Percentiles rank a stretch among this genome's conserved stretches.
Evolutionary conservation across 2,888 invertebrate genomes (phyloP).

Genomic region (Andrena flavipes): DNA sequence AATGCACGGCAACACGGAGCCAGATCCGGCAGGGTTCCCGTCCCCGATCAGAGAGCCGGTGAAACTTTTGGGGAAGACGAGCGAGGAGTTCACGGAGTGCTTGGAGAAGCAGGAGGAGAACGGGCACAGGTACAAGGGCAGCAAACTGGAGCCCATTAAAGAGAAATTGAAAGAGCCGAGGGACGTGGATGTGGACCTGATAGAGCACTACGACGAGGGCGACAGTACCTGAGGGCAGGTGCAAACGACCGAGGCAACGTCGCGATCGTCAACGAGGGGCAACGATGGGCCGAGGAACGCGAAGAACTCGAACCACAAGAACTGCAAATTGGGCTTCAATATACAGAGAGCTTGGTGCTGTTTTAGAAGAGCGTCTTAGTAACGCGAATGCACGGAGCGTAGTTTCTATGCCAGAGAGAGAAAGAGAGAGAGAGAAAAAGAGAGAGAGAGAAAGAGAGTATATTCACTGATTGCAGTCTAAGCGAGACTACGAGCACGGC

Average conservation of each 20-base stretch:
- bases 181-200: constrained; percentile 77
- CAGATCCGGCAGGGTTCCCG: constrained; percentile 86
- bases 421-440: no score
- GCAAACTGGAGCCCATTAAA: constrained; percentile 56
- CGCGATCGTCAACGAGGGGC: constrained; percentile 66
- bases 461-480: background rate
- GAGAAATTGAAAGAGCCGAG: constrained; percentile 62
- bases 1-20: constrained; percentile 90
- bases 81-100: constrained; percentile 37
- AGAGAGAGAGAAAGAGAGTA: background rate
- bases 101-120: constrained; percentile 58
- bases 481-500: background rate
- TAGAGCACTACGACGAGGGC: constrained; percentile 78
- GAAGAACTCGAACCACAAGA: constrained; percentile 70
- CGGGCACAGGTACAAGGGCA: constrained; percentile 44
- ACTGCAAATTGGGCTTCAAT: constrained; percentile 84
- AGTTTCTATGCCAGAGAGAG: background rate
- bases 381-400: constrained; percentile 9
- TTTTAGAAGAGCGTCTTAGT: constrained; percentile 84
- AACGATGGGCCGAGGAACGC: constrained; percentile 65
- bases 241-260: constrained; percentile 75
- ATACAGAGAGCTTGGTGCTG: constrained; percentile 87
- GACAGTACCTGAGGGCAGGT: constrained; percentile 80
- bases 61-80: constrained; percentile 33
- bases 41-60: constrained; percentile 69